phyloP scores from a whole-genome alignment of 2,888 invertebrate genomes.

The Diplazon laetatorius region DNA sequence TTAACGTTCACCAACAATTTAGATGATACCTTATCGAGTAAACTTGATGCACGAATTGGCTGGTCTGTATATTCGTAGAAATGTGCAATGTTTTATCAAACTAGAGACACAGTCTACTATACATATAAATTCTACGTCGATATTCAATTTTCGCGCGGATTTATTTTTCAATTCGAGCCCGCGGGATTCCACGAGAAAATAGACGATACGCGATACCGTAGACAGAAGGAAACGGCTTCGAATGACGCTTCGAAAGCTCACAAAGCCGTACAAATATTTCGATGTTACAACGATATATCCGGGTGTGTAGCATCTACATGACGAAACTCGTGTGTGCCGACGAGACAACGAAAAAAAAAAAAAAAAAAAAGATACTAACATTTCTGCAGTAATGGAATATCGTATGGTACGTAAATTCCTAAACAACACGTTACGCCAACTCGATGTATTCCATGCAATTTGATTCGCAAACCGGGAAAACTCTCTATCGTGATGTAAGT shows the following conservation, averaged over 20 bases:
- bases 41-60: not conserved
- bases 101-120: not conserved
- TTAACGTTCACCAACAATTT: no score
- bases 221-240: conserved; percentile 17
- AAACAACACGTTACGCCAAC: not conserved
- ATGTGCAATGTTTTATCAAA: not conserved
- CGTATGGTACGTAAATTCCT: conserved; percentile 30
- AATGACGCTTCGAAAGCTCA: conserved; percentile 44
- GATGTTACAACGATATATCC: conserved; percentile 62
- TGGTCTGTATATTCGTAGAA: not conserved
- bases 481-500: not conserved
- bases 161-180: conserved; percentile 73
- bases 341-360: conserved; percentile 34
- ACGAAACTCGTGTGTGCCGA: conserved; percentile 30
- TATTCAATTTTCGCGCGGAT: conserved; percentile 72
- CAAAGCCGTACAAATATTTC: conserved; percentile 69
- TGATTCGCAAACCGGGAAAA: not conserved
- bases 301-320: conserved; percentile 19
- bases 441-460: not conserved
- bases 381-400: conserved; percentile 10
- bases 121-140: conserved; percentile 32
- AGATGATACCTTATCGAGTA: no score
- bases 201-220: conserved; percentile 35
- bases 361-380: no score
- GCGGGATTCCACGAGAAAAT: conserved; percentile 50